Evolutionary conservation across 2,888 invertebrate genomes (phyloP), one percentile per base, ranked within the genome.

Genomic region (Hesperia comma): DNA sequence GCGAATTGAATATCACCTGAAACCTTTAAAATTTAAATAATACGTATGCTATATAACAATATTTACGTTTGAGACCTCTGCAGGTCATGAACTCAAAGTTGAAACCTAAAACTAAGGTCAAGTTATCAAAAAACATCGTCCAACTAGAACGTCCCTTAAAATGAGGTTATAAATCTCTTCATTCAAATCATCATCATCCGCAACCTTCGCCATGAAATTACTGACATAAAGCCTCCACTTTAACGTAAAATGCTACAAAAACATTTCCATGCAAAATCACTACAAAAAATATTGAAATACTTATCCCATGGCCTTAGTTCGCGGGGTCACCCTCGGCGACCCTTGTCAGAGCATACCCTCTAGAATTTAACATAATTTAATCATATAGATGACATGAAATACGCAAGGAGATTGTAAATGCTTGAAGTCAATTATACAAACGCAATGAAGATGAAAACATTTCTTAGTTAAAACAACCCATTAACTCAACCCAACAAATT

Each of bases 331-430:
- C 66, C 32, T 12, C 68, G 70, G 71, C 73, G 74, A 81, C 80
- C 80, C 78, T 79, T 68, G 72, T 82, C 81, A 81, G 74, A 69
- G 66, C 74, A 75, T 71, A 74, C 72, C 73, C 68, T 66, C 64
- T 70, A 70, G 72, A 71, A 69, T 69, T 74, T 72, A 68, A 69
- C 73, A 75, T 75, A 74, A 72, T 75, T 74, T 71, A 69, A 75
- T 76, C 71, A 76, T 74, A 74, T 63, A 57, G 43, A 63, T 61
- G 70, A 72, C 67, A 67, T 70, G 71, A 75, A 49, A 75, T 73
- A 69, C 70, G 68, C 68, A 73, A 71, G 71, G 69, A 71, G 69
- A 71, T 74, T 68, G 71, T 73, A 72, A 74, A 74, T 72, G 19
- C 49, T 49, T 12, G 10, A 72, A 68, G 56, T 53, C 19, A 67